Percentiles rank a stretch among this genome's conserved stretches.
These are phyloP conservation scores for Stomatorhinus walkeri DNA, from an alignment of 2,797 vertebrate genomes.

Conservation along the genomic window DNA sequence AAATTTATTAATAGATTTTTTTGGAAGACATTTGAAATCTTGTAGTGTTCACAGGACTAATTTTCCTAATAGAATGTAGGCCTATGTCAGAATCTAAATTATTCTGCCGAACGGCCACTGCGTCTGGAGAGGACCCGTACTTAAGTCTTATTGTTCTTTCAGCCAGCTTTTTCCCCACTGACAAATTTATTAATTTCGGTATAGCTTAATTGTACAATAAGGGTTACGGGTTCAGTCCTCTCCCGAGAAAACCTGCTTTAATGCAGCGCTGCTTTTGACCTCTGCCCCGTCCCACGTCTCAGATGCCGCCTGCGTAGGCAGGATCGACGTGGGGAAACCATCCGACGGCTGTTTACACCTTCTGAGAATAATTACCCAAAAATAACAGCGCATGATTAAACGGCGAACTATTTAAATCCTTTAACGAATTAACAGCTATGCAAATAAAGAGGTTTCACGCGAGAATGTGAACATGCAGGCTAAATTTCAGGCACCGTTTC, in stretches of 20 bases:
- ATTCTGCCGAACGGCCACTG: not conserved
- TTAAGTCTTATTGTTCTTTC: not conserved
- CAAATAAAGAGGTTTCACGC: not conserved
- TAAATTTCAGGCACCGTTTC: not conserved
- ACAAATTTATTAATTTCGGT: not conserved
- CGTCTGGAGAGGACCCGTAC: not conserved
- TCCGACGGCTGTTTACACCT: not conserved
- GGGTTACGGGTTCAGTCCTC: not conserved
- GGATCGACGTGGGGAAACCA: not conserved
- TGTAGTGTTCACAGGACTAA: not conserved
- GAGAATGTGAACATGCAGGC: not conserved
- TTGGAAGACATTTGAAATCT: not conserved
- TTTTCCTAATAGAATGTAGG: not conserved
- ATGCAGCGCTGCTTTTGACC: not conserved
- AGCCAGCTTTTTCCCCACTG: not conserved
- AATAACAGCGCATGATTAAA: constrained; percentile 4
- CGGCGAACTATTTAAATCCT: not conserved
- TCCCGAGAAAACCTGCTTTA: not conserved
- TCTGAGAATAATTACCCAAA: constrained; percentile 2
- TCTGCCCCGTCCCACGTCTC: not conserved
- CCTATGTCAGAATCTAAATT: not conserved
- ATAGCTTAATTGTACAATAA: not conserved
- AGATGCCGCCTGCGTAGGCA: not conserved
- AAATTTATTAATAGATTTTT: not conserved
- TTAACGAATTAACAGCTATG: constrained; percentile 7